A percentile compares a stretch with the other conserved stretches of the same genome.
Conservation (phyloP, 2,888 invertebrate genomes). For the Melieria crassipennis region DNA sequence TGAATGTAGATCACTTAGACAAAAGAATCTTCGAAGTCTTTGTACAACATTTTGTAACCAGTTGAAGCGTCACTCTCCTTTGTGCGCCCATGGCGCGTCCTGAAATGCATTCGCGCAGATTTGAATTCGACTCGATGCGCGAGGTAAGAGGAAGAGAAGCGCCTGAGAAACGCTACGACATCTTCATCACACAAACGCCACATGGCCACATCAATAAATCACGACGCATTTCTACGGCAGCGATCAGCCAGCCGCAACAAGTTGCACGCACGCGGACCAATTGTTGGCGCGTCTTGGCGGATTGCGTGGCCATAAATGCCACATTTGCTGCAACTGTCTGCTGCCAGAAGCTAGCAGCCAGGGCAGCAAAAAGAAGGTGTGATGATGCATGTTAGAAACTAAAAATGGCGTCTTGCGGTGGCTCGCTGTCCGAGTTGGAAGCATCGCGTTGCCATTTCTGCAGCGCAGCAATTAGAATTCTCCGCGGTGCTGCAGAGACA, state of each 20-base stretch:
- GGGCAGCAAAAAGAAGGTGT: not conserved
- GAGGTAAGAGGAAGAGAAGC: no score
- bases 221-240: not conserved
- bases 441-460: slow-evolving; percentile 41
- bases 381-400: slow-evolving; percentile 16
- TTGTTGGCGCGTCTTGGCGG: not conserved
- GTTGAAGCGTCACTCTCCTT: no score
- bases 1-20: no score
- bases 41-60: no score
- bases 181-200: slow-evolving; percentile 28
- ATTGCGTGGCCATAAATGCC: slow-evolving; percentile 13
- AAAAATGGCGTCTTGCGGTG: slow-evolving; percentile 19
- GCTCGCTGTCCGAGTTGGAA: slow-evolving; percentile 16
- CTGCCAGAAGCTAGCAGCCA: not conserved
- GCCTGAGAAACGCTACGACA: slow-evolving; percentile 59
- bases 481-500: slow-evolving; percentile 29
- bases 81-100: no score
- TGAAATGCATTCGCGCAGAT: no score
- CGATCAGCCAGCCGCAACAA: not conserved
- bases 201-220: slow-evolving; percentile 4
- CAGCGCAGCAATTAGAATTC: slow-evolving; percentile 45
- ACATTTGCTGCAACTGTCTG: slow-evolving; percentile 18
- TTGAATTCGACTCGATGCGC: no score
- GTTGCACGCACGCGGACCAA: slow-evolving; percentile 1
- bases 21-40: no score